Evolutionary conservation across 2,888 invertebrate genomes (phyloP).

Genomic region (Chydorus sphaericus): DNA sequence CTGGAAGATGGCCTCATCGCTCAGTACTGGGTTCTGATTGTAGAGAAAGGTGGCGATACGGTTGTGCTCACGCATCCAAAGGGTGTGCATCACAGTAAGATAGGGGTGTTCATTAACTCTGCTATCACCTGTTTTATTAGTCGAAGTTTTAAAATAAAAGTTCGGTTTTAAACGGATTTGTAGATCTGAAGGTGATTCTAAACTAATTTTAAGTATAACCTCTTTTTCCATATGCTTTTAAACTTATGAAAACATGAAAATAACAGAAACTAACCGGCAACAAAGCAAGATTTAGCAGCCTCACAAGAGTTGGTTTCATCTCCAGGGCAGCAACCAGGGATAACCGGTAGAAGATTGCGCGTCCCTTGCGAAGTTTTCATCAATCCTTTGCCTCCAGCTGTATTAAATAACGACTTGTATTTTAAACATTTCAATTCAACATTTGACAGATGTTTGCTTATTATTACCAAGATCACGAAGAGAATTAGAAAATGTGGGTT

Average conservation of each 20-base stretch:
- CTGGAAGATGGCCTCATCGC: slow-evolving; percentile 71
- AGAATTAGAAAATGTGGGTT: not conserved
- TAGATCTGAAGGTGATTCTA: no score
- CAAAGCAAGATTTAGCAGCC: not conserved
- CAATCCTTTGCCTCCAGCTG: not conserved
- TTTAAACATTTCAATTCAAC: no score
- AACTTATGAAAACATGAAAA: no score
- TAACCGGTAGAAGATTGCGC: not conserved
- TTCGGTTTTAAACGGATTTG: no score
- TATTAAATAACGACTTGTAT: no score
- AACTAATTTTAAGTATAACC: no score
- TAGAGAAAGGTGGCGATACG: slow-evolving; percentile 55
- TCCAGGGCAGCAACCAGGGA: not conserved
- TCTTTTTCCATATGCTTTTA: no score
- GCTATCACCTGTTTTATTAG: slow-evolving; percentile 61
- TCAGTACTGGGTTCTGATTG: slow-evolving; percentile 67
- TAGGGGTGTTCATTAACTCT: slow-evolving; percentile 66
- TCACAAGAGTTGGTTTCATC: not conserved
- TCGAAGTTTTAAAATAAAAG: no score
- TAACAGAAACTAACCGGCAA: not conserved
- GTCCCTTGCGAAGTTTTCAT: not conserved
- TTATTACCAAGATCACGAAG: not conserved
- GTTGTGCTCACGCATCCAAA: slow-evolving; percentile 59
- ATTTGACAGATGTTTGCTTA: no score
- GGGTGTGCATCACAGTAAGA: slow-evolving; percentile 54